phyloP scores from a whole-genome alignment of 2,797 vertebrate species.

The Microcaecilia unicolor region DNA sequence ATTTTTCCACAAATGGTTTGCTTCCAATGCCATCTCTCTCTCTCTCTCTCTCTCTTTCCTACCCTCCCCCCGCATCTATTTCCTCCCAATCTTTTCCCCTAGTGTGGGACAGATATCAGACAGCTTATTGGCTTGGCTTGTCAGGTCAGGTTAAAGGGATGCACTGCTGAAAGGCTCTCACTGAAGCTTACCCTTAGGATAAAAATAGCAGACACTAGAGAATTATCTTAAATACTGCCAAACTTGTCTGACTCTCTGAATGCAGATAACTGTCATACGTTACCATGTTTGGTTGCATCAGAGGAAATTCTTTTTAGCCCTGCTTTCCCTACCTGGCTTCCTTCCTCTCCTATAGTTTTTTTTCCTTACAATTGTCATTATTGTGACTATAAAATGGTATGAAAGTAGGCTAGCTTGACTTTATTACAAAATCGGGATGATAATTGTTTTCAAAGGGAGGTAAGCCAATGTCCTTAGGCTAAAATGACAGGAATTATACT shows the following conservation, averaged over 20 bases:
- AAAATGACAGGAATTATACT: too few species aligned
- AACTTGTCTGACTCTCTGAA: constrained; percentile 64
- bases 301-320: constrained; percentile 46
- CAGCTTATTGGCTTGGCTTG: constrained; percentile 91
- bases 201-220: constrained; percentile 85
- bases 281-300: constrained; percentile 65
- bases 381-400: too few species aligned
- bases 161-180: constrained; percentile 83
- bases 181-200: constrained; percentile 81
- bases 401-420: too few species aligned
- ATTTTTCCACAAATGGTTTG: constrained; percentile 52
- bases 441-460: too few species aligned
- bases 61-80: too few species aligned
- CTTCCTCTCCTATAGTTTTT: constrained; percentile 66
- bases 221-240: constrained; percentile 73
- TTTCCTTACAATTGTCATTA: constrained; percentile 49
- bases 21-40: constrained; percentile 58
- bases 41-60: constrained; percentile 56
- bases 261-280: constrained; percentile 65
- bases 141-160: constrained; percentile 89
- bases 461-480: too few species aligned
- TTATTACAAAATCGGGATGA: too few species aligned
- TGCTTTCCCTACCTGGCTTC: constrained; percentile 52
- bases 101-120: constrained; percentile 56
- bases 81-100: too few species aligned